These are phyloP conservation scores for Muschampia plurimacula DNA, from an alignment of 2,888 invertebrate genomes.

Conservation along the genomic window DNA sequence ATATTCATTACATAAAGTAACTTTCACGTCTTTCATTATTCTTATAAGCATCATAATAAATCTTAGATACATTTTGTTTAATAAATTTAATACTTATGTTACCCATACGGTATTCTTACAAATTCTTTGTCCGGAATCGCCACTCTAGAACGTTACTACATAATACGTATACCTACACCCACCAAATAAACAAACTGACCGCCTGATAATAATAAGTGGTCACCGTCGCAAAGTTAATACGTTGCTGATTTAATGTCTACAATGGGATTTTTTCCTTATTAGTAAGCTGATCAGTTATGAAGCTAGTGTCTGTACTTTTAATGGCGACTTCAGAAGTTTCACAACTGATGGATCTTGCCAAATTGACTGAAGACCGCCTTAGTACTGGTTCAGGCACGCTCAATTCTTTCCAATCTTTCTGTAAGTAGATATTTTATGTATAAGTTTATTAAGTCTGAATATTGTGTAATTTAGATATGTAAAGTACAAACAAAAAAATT, in stretches of 20 bases:
- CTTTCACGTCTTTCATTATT: too few species aligned
- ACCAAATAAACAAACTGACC: too few species aligned
- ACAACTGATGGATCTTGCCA: conserved; percentile 47
- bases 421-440: conserved; percentile 45
- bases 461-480: conserved; percentile 17
- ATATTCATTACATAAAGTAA: conserved; percentile 16
- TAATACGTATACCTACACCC: too few species aligned
- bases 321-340: background rate
- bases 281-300: background rate
- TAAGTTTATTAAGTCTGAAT: conserved; percentile 23
- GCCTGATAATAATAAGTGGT: too few species aligned
- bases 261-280: background rate
- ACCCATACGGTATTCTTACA: too few species aligned
- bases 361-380: conserved; percentile 41
- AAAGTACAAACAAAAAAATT: conserved; percentile 18
- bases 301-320: background rate
- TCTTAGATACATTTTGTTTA: too few species aligned
- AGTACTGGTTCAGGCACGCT: conserved; percentile 70
- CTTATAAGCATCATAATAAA: too few species aligned
- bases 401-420: conserved; percentile 78
- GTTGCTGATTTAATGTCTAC: background rate
- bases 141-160: too few species aligned
- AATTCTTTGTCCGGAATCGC: too few species aligned
- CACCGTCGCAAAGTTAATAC: too few species aligned
- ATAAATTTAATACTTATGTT: too few species aligned